Percentiles rank a stretch among this genome's conserved stretches.
Evolutionary conservation across 2,797 vertebrate species (phyloP).

Genomic region (Anguilla obscura): DNA sequence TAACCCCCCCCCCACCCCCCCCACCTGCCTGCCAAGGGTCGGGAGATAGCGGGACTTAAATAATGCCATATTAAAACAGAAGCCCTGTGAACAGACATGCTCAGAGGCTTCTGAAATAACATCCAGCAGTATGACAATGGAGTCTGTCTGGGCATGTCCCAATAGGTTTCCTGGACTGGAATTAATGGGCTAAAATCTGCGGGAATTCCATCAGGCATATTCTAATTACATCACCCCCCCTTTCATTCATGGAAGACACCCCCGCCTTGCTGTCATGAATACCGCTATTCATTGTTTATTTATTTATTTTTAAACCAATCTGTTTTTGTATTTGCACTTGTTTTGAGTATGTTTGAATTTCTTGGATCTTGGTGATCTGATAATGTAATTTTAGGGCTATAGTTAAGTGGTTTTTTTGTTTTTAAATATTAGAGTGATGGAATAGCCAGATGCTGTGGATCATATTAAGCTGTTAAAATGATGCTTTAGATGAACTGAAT

Average conservation of each 20-base stretch:
- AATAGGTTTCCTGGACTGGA: conserved; percentile 81
- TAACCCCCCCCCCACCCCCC: conserved; percentile 30
- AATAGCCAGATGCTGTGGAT: conserved; percentile 34
- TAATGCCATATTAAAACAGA: conserved; percentile 61
- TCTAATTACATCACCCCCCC: conserved; percentile 61
- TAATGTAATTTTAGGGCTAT: conserved; percentile 28
- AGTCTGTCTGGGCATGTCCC: conserved; percentile 73
- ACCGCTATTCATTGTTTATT: conserved; percentile 28
- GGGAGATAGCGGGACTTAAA: conserved; percentile 51
- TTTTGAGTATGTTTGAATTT: conserved; percentile 26
- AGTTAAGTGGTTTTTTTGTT: conserved; percentile 4
- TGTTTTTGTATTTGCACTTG: background rate
- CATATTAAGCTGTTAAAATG: conserved; percentile 48
- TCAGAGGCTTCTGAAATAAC: conserved; percentile 74
- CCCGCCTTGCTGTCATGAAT: conserved; percentile 16
- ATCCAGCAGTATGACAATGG: conserved; percentile 72
- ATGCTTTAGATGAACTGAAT: conserved; percentile 44
- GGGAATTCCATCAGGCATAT: conserved; percentile 59
- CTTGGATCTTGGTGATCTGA: conserved; percentile 27
- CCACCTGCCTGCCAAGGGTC: conserved; percentile 26
- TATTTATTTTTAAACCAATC: conserved; percentile 11
- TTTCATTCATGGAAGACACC: conserved; percentile 51
- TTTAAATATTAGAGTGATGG: conserved; percentile 38
- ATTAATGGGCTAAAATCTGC: conserved; percentile 75
- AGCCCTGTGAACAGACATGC: conserved; percentile 60